Base-by-base conservation (phyloP, 2,888 invertebrate species). In the Drosophila melanosoma region DNA sequence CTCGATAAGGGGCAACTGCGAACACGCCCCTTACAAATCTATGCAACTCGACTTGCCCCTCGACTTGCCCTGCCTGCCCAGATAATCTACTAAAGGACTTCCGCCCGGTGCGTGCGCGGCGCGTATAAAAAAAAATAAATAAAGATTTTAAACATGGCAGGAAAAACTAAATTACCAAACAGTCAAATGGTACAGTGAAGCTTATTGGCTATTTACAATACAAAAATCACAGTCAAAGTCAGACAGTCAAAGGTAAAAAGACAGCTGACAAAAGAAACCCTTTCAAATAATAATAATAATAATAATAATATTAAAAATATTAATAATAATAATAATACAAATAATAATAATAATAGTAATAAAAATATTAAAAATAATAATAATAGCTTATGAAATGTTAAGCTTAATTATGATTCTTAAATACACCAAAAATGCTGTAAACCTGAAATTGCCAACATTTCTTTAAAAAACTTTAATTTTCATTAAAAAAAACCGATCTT, bases 21-120 rank as follows among this genome's bases (percentile, higher is more conserved):
- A 83, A 89, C 87, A 92, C 92, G 92, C 91, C 91, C 91, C 89
- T 91, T 91, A 92, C 90, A 91, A 92, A 92, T 92, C 92, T 87
- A 91, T 91, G 87, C 78, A 77, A 72, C 60, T 64, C 61, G 63
- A 61, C 67, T 67, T 35, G 33, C 61, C 49, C 69, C 69, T 53
- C 53, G 57, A 68, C 38, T 57, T n/a, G n/a, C 38, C 62, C 68
- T 73, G 70, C 70, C 79, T 74, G 81, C 69, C 80, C 83, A 91
- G 90, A 90, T 91, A 91, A 91, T 91, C 92, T 92, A 82, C 83
- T 88, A 91, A 92, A 91, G 91, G 89, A 91, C 92, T 92, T 92
- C 91, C 91, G 91, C 76, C 82, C 76, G 82, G 88, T 91, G 91
- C 92, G 91, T 91, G 91, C 86, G 83, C 82, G 90, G 83, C 81